Evolutionary conservation across 2,113 vertebrate species (phyloP).

Genomic region (Atrichornis clamosus): DNA sequence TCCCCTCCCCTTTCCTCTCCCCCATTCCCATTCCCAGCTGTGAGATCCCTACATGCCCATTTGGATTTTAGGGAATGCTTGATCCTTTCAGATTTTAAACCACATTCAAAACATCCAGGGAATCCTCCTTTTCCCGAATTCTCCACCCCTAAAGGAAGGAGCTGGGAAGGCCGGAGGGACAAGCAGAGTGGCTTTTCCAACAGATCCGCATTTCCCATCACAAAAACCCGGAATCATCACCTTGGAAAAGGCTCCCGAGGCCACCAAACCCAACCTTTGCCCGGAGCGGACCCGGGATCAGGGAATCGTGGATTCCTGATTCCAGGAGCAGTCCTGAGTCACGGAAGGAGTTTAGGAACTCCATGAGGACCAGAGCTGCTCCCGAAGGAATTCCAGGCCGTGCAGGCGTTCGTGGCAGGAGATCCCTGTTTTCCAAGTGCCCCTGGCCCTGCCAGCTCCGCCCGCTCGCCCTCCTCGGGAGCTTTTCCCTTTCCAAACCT

Average conservation of each 20-base stretch:
- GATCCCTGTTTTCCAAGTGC: not conserved
- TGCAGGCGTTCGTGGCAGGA: not conserved
- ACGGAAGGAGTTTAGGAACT: accelerated
- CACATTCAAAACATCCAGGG: not conserved
- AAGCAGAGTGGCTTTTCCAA: accelerated
- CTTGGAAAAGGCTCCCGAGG: not conserved
- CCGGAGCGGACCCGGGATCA: accelerated
- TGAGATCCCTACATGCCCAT: not conserved
- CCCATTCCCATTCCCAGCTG: too few relatives aligned
- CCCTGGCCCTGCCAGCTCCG: conserved; percentile 2
- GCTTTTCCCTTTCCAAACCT: conserved; percentile 27
- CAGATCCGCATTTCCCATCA: not conserved
- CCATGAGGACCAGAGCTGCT: not conserved
- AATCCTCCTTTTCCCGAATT: not conserved
- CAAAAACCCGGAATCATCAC: accelerated
- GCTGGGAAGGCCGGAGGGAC: not conserved
- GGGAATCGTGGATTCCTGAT: not conserved
- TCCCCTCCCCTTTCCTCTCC: not conserved
- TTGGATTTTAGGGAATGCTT: not conserved
- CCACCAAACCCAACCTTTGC: not conserved
- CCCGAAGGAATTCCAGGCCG: not conserved
- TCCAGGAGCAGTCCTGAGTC: not conserved
- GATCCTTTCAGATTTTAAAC: not conserved
- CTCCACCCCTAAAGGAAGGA: not conserved
- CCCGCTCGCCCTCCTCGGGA: not conserved